A percentile compares a stretch with the other conserved stretches of the same genome.
These are phyloP conservation scores for Etheostoma perlongum DNA, from an alignment of 2,797 vertebrate species.

Conservation along the genomic window DNA sequence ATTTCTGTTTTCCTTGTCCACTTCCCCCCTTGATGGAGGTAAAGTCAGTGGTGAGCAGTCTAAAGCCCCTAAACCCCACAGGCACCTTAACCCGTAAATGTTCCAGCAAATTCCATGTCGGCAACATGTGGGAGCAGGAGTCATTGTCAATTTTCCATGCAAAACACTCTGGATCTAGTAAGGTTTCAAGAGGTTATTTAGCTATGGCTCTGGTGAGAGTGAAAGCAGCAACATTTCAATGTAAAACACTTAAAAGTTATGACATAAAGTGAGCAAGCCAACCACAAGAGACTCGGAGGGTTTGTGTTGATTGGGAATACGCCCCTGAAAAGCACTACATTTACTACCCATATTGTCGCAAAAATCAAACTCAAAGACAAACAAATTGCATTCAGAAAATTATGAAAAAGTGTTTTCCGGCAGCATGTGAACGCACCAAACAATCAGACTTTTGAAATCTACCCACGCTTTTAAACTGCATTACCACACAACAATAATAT, in stretches of 20 bases:
- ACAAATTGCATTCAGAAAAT: conserved; percentile 6
- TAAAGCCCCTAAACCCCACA: conserved; percentile 45
- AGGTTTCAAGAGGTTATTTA: conserved; percentile 38
- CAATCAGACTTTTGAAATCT: conserved; percentile 41
- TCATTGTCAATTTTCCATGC: conserved; percentile 38
- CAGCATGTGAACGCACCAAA: conserved; percentile 24
- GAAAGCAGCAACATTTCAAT: conserved; percentile 62
- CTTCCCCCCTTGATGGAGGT: conserved; percentile 49
- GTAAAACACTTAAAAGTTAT: conserved; percentile 11
- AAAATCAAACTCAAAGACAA: conserved; percentile 36
- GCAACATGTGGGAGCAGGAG: conserved; percentile 43
- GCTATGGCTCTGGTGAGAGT: conserved; percentile 38
- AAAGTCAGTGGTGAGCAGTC: conserved; percentile 62
- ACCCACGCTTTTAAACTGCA: conserved; percentile 40
- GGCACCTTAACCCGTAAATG: conserved; percentile 59
- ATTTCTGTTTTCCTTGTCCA: conserved; percentile 62
- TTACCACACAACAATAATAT: conserved; percentile 26
- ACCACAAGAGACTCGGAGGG: conserved; percentile 2
- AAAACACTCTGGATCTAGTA: conserved; percentile 46
- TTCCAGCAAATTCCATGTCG: conserved; percentile 43
- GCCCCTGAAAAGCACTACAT: conserved; percentile 3
- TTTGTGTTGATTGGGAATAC: conserved; percentile 36
- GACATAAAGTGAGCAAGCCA: conserved; percentile 22
- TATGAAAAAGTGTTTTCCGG: conserved; percentile 27
- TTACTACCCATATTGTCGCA: background rate